Evolutionary conservation across 2,113 vertebrate genomes (phyloP).

Genomic region (Urocynchramus pylzowi): DNA sequence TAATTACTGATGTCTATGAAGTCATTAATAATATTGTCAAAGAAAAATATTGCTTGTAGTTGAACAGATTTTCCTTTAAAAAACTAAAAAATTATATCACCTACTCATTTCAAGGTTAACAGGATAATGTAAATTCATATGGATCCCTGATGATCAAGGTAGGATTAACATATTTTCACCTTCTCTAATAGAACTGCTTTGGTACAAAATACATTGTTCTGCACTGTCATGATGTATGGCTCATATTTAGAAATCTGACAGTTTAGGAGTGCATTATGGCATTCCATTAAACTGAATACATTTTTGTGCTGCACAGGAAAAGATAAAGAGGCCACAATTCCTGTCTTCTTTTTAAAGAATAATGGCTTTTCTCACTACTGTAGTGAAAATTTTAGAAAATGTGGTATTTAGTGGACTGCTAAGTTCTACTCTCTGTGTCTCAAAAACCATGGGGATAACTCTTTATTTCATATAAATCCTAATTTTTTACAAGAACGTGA

Average conservation of each 20-base stretch:
- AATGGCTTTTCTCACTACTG: neutral
- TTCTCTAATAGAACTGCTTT: slow-evolving; percentile 45
- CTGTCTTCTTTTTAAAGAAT: slow-evolving; percentile 1
- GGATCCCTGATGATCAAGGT: neutral
- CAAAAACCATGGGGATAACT: slow-evolving; percentile 7
- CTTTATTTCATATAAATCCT: neutral
- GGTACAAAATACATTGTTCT: slow-evolving; percentile 36
- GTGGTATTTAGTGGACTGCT: neutral
- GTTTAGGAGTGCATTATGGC: slow-evolving; percentile 22
- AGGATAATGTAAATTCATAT: slow-evolving; percentile 42
- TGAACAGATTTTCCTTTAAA: neutral
- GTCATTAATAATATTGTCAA: neutral
- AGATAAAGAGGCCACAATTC: slow-evolving; percentile 25
- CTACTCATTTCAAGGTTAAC: slow-evolving; percentile 48
- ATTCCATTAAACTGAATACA: slow-evolving; percentile 38
- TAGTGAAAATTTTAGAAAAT: neutral
- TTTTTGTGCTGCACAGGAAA: slow-evolving; percentile 5
- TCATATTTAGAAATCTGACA: slow-evolving; percentile 52
- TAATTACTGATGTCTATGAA: slow-evolving; percentile 1
- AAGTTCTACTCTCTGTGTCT: neutral
- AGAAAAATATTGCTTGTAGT: neutral
- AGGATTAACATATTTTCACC: slow-evolving; percentile 58
- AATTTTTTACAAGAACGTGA: slow-evolving; percentile 7
- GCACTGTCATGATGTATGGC: slow-evolving; percentile 20
- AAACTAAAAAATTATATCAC: neutral